Base-by-base conservation (phyloP, 2,888 invertebrate genomes). In the Dinocampus coccinellae region DNA sequence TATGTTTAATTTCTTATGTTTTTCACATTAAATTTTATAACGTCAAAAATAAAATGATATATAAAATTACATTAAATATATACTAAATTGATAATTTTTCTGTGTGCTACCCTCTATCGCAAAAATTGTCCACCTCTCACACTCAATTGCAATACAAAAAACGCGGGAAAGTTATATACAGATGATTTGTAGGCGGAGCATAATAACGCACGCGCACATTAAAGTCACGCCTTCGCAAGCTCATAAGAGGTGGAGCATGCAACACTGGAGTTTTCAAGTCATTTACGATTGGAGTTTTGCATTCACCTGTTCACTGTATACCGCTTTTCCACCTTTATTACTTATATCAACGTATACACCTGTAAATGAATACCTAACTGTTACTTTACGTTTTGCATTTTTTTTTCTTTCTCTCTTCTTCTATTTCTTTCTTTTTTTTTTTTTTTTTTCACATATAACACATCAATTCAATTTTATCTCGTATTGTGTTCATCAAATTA, bases 171-270 rank as follows among this genome's bases (percentile, higher is more conserved):
- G 77, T 79, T 76, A 20, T 39, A 39, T 47, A 77, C 78, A 72
- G 75, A 64, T 80, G 82, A n/a, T 73, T 64, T 39, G 76, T 73
- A 76, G 79, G 81, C 80, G 80, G 80, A 77, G 76, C 78, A 78
- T 75, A 76, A 76, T 36, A 76, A 80, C 82, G 85, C 86, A 84
- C 79, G 85, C 86, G 87, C 85, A 82, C 75, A 75, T 75, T 75
- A 73, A 79, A 78, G 81, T 84, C 85, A 84, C 87, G 82, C 86
- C 87, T 80, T 80, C 81, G 78, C 78, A 82, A 84, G 82, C 83
- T 83, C 80, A 65, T 60, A 68, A 79, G 77, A 82, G 85, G 85
- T 82, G 86, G 85, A 85, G 86, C 84, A 77, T 75, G 77, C 75
- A 78, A 80, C 77, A 79, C 52, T 72, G 52, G 61, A 39, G 80